Conservation (phyloP, 1,140 invertebrate species). For the Zaprionus lachaisei region DNA sequence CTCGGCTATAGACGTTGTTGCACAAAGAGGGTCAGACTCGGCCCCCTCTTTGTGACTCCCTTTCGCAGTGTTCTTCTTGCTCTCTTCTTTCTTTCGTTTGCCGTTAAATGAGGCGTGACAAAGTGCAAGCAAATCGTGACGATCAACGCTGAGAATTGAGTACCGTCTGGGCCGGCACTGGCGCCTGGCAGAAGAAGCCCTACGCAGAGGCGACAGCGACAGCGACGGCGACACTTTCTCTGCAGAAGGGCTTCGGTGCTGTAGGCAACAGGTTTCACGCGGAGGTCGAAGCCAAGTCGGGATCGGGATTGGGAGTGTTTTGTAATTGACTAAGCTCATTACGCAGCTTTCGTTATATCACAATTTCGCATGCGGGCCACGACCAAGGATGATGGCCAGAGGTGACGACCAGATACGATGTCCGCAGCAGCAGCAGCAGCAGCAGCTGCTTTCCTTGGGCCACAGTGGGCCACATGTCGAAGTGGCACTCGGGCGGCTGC, state of each 20-base stretch:
- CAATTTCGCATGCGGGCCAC: slow-evolving; percentile 30
- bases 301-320: slow-evolving; percentile 35
- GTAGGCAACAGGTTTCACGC: slow-evolving; percentile 65
- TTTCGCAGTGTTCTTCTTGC: background rate
- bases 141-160: slow-evolving; percentile 10
- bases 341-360: slow-evolving; percentile 75
- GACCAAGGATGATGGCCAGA: slow-evolving; percentile 56
- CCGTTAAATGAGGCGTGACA: slow-evolving; percentile 79
- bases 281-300: slow-evolving; percentile 58
- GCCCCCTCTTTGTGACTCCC: slow-evolving; percentile 16
- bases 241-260: slow-evolving; percentile 59
- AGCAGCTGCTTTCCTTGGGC: slow-evolving; percentile 38
- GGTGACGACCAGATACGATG: slow-evolving; percentile 37
- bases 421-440: slow-evolving; percentile 9
- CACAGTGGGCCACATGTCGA: slow-evolving; percentile 49
- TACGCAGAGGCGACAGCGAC: slow-evolving; percentile 31
- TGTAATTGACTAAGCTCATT: slow-evolving; percentile 74
- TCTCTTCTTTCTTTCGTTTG: slow-evolving; percentile 8
- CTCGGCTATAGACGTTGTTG: background rate
- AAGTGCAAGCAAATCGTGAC: slow-evolving; percentile 65
- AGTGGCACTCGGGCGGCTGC: slow-evolving; percentile 15
- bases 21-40: slow-evolving; percentile 24
- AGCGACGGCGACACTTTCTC: slow-evolving; percentile 61
- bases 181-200: slow-evolving; percentile 66
- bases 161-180: slow-evolving; percentile 39